phyloP scores from a whole-genome alignment of 2,888 invertebrate species.

The Octonoba sinensis region DNA sequence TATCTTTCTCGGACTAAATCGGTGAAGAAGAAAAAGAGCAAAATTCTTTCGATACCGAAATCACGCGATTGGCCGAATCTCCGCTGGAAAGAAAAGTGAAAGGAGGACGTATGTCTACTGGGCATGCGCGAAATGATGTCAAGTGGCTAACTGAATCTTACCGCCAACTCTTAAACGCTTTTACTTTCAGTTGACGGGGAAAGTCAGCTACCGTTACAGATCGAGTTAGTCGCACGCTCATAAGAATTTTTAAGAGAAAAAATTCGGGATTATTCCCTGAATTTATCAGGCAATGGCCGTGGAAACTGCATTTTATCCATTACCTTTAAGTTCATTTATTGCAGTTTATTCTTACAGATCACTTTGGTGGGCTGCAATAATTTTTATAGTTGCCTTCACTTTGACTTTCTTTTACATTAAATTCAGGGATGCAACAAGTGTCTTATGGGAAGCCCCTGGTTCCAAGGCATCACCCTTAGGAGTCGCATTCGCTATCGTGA shows the following conservation, averaged over 20 bases:
- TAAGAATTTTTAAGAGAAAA: neutral
- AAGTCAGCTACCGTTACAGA: slow-evolving; percentile 3
- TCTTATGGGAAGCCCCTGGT: slow-evolving; percentile 48
- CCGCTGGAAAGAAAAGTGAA: too few relatives aligned
- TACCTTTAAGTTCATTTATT: slow-evolving; percentile 5
- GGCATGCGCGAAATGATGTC: too few relatives aligned
- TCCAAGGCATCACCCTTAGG: slow-evolving; percentile 41
- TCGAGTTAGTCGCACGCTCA: neutral
- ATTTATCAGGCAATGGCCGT: slow-evolving; percentile 1
- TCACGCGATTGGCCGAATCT: too few relatives aligned
- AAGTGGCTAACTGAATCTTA: neutral
- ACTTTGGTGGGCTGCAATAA: slow-evolving; percentile 46
- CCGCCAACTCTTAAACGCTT: slow-evolving; percentile 52
- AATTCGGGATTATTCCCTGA: too few relatives aligned
- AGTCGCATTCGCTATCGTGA: slow-evolving; percentile 40
- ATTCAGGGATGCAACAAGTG: slow-evolving; percentile 1
- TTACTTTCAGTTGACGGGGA: slow-evolving; percentile 8
- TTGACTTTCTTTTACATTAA: slow-evolving; percentile 49
- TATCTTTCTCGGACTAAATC: too few relatives aligned
- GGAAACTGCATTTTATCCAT: slow-evolving; percentile 27
- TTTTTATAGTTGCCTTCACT: slow-evolving; percentile 27
- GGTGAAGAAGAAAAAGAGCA: too few relatives aligned
- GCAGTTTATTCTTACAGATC: slow-evolving; percentile 45
- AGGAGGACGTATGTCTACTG: too few relatives aligned
- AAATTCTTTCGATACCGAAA: too few relatives aligned